Conservation (phyloP, 2,888 invertebrate genomes). For the Cheilosia soror region DNA sequence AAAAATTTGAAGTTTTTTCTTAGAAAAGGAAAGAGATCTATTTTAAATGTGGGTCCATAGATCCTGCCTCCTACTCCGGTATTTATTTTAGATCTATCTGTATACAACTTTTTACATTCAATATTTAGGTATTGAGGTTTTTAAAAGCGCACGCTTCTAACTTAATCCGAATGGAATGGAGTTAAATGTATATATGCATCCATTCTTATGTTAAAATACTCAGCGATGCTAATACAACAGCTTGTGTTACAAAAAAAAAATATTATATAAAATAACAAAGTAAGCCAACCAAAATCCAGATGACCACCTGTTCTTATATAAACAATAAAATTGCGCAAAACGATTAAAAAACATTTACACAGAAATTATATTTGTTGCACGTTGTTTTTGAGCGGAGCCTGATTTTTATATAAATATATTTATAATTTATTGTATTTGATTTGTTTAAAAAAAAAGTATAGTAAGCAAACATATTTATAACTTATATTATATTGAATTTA, state of each 20-base stretch:
- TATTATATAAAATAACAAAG: not conserved
- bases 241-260: not conserved
- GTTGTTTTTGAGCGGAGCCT: constrained; percentile 89
- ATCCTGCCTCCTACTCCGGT: too few relatives aligned
- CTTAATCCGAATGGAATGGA: too few relatives aligned
- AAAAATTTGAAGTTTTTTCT: too few relatives aligned
- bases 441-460: constrained; percentile 23
- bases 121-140: too few relatives aligned
- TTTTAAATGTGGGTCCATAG: too few relatives aligned
- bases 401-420: constrained; percentile 11
- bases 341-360: not conserved
- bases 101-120: too few relatives aligned
- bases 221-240: too few relatives aligned
- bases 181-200: too few relatives aligned
- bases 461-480: constrained; percentile 33
- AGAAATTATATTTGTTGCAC: constrained; percentile 87
- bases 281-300: constrained; percentile 22
- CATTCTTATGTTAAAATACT: too few relatives aligned
- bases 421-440: constrained; percentile 83
- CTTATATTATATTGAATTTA: constrained; percentile 19
- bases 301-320: not conserved
- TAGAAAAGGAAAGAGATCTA: too few relatives aligned
- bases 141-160: too few relatives aligned
- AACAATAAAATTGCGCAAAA: not conserved
- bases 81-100: too few relatives aligned